Conservation (phyloP, 2,797 vertebrate species). For the Spinus olivaceus region DNA sequence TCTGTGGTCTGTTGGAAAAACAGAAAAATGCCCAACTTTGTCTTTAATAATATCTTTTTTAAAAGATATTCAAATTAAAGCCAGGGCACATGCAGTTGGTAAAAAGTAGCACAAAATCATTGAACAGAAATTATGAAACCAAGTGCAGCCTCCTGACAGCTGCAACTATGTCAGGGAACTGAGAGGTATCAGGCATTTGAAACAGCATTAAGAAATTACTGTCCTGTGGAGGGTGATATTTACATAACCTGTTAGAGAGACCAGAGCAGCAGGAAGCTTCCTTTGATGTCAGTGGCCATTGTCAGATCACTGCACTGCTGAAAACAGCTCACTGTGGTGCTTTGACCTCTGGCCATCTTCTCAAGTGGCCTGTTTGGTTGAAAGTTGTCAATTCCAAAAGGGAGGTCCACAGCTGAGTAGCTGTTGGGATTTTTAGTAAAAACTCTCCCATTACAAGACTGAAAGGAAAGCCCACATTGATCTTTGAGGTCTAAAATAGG, state of each 20-base stretch:
- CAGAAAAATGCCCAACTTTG: neutral
- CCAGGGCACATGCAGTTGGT: neutral
- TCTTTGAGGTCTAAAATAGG: neutral
- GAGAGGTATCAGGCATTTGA: neutral
- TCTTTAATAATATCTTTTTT: neutral
- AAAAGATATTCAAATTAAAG: neutral
- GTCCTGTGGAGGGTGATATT: neutral
- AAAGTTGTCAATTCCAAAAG: neutral
- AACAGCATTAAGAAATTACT: neutral
- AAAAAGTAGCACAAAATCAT: neutral
- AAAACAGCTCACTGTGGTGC: neutral
- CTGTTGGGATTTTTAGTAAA: neutral
- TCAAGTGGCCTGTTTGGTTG: neutral
- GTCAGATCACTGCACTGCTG: neutral
- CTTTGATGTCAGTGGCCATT: neutral
- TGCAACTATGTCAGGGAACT: neutral
- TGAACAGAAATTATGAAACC: neutral
- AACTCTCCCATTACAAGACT: neutral
- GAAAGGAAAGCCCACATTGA: neutral
- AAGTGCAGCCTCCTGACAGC: constrained; percentile 12
- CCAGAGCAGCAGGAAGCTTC: neutral
- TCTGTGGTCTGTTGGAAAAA: neutral
- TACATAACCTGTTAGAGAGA: neutral
- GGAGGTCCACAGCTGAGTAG: neutral
- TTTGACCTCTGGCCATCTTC: neutral